A percentile compares a stretch with the other conserved stretches of the same genome.
These are phyloP conservation scores for Erebia palarica DNA, from an alignment of 2,888 invertebrate genomes.

Conservation along the genomic window DNA sequence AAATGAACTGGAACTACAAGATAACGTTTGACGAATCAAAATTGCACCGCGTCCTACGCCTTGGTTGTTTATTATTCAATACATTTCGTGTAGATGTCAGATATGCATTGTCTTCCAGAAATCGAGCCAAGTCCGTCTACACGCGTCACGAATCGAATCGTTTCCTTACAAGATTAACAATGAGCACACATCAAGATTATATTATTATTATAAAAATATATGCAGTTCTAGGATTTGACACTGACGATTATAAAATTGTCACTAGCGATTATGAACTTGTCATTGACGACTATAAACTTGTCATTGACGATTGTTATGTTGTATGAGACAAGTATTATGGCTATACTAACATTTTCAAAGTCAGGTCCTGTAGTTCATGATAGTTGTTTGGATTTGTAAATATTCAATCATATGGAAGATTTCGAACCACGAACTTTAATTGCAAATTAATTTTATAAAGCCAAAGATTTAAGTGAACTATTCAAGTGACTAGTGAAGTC, in stretches of 20 bases:
- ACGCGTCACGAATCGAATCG: conserved; percentile 53
- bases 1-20: conserved; percentile 36
- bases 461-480: too few species aligned
- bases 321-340: too few species aligned
- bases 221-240: conserved; percentile 20
- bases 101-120: conserved; percentile 57
- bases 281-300: too few species aligned
- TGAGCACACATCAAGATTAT: conserved; percentile 42
- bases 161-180: conserved; percentile 78
- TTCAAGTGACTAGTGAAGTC: too few species aligned
- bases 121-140: conserved; percentile 39
- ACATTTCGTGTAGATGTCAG: conserved; percentile 58
- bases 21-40: conserved; percentile 14
- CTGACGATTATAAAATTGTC: neutral
- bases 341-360: too few species aligned
- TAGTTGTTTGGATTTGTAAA: neutral
- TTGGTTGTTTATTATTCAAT: conserved; percentile 62
- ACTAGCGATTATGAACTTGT: too few species aligned
- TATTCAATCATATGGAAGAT: neutral
- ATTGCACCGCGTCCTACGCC: neutral
- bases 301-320: too few species aligned
- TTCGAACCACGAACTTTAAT: too few species aligned
- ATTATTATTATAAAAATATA: conserved; percentile 23
- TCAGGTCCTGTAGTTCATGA: neutral
- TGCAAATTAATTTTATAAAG: too few species aligned